Conservation (phyloP, 2,888 invertebrate genomes). For the Adineta ricciae region DNA sequence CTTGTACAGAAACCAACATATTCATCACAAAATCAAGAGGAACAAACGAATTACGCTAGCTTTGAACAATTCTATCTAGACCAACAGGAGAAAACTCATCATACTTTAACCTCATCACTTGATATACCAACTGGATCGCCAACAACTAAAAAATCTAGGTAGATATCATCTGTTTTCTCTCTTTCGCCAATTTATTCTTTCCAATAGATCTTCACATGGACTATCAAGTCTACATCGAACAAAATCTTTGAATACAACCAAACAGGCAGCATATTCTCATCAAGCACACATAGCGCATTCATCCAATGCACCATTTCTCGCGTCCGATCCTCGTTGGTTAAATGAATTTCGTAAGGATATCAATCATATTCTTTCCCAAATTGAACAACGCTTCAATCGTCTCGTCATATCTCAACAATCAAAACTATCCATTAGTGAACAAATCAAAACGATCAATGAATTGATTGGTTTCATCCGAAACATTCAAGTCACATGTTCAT, state of each 20-base stretch:
- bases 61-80: conserved; percentile 18
- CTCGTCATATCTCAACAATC: neutral
- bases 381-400: conserved; percentile 18
- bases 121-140: neutral
- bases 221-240: neutral
- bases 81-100: neutral
- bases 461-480: conserved; percentile 1
- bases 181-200: neutral
- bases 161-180: neutral
- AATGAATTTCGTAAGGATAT: neutral
- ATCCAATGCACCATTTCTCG: conserved; percentile 13
- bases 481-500: neutral
- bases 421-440: neutral
- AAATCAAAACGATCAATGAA: neutral
- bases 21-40: neutral
- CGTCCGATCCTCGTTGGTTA: neutral
- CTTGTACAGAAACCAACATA: neutral
- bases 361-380: neutral
- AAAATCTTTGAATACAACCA: neutral
- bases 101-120: neutral
- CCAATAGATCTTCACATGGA: neutral
- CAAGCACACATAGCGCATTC: conserved; percentile 14
- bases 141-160: neutral
- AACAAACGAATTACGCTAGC: too few species aligned
- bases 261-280: neutral